Base-by-base conservation (phyloP, 2,113 vertebrate genomes). In the Ranitomeya variabilis region DNA sequence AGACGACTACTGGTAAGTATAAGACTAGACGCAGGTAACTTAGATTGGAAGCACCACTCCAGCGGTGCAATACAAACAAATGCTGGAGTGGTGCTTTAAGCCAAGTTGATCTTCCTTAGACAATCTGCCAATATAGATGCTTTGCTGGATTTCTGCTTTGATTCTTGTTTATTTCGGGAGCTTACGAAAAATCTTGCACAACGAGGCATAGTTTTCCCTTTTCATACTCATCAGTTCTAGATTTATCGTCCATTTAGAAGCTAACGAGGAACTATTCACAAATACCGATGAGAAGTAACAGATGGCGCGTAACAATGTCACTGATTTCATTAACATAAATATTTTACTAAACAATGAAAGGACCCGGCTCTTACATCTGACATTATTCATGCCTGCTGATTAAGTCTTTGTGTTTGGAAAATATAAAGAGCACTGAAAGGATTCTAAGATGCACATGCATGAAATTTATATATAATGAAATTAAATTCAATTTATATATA, bases 271-370 rank as follows among this genome's bases (percentile, higher is more conserved):
- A 51, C 37, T 51, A 19, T 45, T 19, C 37, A 76, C 19, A 51
- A 45, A 76, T 21, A 11, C 73, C 9, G 26, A 73, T 73, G 71
- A 73, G 71, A 45, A 76, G 10, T 51, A 51, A 51, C 37, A 76
- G 73, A 51, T 76, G 73, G 31, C 37, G 16, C 21, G 71, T 14
- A 76, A 51, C 37, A 76, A 11, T 76, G 71, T 37, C 71, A 73
- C 73, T 51, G 73, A 76, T 76, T 76, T 76, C 37, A 51, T 76
- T 51, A 76, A 76, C 31, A 76, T 76, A 51, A 51, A 51, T 76
- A 76, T 76, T 76, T 76, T 19, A 76, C 7, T 9, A 51, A 51
- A 51, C 73, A 51, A 51, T 45, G 73, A 52, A 51, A 76, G 73
- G 37, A 76, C 6, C 4, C 2, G 18, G 37, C 73, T 19, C 18